phyloP scores from a whole-genome alignment of 2,113 vertebrate species.

The Boulengeromyrus knoepffleri region DNA sequence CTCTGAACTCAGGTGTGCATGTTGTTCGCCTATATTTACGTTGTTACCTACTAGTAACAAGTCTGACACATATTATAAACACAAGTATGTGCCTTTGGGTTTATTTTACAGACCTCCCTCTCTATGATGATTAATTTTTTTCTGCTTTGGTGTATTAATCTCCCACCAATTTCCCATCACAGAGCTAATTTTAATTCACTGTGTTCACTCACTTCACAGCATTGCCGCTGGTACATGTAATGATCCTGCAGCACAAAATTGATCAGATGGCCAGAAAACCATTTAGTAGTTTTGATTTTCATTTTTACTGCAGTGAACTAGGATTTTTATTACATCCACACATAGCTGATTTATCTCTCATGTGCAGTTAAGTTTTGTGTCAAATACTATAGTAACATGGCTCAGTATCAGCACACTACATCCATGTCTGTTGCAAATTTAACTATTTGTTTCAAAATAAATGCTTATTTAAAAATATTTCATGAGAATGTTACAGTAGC shows the following conservation, averaged over 20 bases:
- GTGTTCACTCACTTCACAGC: not conserved
- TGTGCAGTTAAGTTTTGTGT: not conserved
- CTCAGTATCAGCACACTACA: not conserved
- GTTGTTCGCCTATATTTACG: not conserved
- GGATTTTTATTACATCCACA: not conserved
- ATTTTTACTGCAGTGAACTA: not conserved
- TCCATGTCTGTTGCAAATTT: not conserved
- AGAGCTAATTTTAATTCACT: conserved; percentile 4
- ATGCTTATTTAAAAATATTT: not conserved
- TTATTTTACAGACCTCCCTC: not conserved
- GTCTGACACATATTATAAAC: not conserved
- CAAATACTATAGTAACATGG: not conserved
- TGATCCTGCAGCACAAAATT: conserved; percentile 1
- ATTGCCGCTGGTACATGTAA: not conserved
- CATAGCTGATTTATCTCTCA: not conserved
- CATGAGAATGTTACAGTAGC: not conserved
- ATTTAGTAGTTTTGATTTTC: not conserved
- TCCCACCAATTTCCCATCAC: conserved; percentile 7
- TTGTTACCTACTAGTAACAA: not conserved
- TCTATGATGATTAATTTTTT: not conserved
- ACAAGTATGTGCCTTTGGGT: not conserved
- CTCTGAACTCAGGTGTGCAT: conserved; percentile 18
- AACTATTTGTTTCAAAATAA: not conserved
- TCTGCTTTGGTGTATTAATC: not conserved
- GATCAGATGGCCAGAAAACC: not conserved